Evolutionary conservation across 2,888 invertebrate species (phyloP), one percentile per base, ranked within the genome.

Genomic region (Deroplatys truncata): DNA sequence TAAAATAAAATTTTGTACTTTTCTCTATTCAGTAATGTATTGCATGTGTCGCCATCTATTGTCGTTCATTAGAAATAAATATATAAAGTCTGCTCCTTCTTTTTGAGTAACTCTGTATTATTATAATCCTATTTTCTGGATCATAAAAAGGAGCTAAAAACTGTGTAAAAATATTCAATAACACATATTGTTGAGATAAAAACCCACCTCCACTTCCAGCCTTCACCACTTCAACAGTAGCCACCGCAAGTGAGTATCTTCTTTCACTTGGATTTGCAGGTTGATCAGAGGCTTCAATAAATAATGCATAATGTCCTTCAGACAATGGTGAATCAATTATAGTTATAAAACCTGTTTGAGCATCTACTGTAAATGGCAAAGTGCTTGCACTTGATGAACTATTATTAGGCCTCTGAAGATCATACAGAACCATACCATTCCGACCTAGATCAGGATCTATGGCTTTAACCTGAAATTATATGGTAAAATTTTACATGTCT

Each of bases 261-360:
- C 96, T 95, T 93, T 98, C 98, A 91, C 97, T 97, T 0, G 97
- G 97, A 94, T 98, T 98, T 0, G 95, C 94, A 0, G 98, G 98
- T 93, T 97, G 95, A 94, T 98, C 98, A 0, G 96, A 96, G 3
- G 97, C 98, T 93, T 98, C 98, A 82, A 98, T 95, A 92, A 98
- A 97, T 15, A 98, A 94, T 0, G 97, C 96, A 93, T 98, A 97
- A 91, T 96, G 95, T 15, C 97, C 97, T 91, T 96, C 95, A 25
- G 95, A 93, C 84, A 97, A 93, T 0, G 96, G 96, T 7, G 95
- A 94, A 91, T 95, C 95, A n/a, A 94, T 94, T 0, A 94, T 93
- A 2, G 97, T 95, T 28, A 98, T 95, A 28, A 95, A 94, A 0
- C 98, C 98, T 20, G 95, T 96, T 90, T 96, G 95, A 13, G 95